Base-by-base conservation (phyloP, 2,113 vertebrate species). In the Montifringilla adamsi region DNA sequence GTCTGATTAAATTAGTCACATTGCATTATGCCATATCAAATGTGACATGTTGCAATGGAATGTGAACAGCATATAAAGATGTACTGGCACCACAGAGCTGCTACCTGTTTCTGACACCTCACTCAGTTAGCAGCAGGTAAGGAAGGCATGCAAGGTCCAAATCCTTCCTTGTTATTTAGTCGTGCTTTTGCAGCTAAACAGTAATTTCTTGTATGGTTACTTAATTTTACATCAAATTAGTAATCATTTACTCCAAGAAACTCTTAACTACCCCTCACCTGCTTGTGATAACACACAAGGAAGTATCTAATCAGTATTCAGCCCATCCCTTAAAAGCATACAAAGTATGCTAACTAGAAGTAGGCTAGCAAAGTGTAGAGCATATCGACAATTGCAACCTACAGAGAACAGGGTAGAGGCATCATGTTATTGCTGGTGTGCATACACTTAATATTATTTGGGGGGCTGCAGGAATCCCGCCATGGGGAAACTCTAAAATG, bases 1-100 rank as follows among this genome's bases (percentile, higher is more conserved):
- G 91, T 97, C 92, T 97, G 96, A 98, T 98, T 97, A 97, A 97
- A 97, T 98, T 96, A 96, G 96, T 98, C 97, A 96, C 95, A 96
- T 96, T 91, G 76, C 84, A 95, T 97, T 97, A 97, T 77, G 47
- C 82, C 46, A 10, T 93, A 97, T 95, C 93, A 86, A 92, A 96
- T 89, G 88, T 95, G 97, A 98, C 96, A 95, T 9, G 89, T 93
- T 93, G 91, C 96, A 92, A 66, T 94, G 94, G 96, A 95, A 96
- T 97, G 95, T 93, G 97, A 97, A 82, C 76, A 89, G 90, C 15
- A 46, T 96, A 97, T 88, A 95, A 97, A 97, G 96, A 96, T 77
- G 88, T 90, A 50, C 50, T 69, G 63, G 87, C 95, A 91, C 86
- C 22, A 13, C 80, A 79, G 85, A 89, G 68, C 78, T 76, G 63